Evolutionary conservation across 2,888 invertebrate species (phyloP).

Genomic region (Cheilosia urbana): DNA sequence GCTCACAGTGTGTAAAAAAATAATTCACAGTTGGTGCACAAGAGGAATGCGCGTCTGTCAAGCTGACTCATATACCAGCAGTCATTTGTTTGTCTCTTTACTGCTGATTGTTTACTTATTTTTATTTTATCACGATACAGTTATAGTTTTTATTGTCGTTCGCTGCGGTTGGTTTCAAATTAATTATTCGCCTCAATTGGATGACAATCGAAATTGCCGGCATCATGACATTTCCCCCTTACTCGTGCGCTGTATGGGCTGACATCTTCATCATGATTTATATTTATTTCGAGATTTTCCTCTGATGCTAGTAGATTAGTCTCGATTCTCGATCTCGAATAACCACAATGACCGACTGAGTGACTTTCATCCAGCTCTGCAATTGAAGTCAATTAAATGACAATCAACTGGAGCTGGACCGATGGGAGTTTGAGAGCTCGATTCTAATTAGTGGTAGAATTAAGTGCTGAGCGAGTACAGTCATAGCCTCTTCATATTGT

Average conservation of each 20-base stretch:
- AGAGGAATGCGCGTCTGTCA: slow-evolving; percentile 16
- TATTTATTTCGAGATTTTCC: slow-evolving; percentile 36
- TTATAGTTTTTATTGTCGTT: background rate
- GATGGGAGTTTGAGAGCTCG: background rate
- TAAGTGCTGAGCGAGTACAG: background rate
- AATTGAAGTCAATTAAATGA: slow-evolving; percentile 72
- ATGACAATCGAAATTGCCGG: slow-evolving; percentile 39
- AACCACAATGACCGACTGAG: slow-evolving; percentile 33
- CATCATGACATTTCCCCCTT: slow-evolving; percentile 35
- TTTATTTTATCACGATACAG: slow-evolving; percentile 24
- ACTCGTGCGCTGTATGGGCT: slow-evolving; percentile 18
- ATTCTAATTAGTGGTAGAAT: background rate
- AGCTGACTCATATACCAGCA: slow-evolving; percentile 35
- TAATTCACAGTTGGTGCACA: slow-evolving; percentile 54
- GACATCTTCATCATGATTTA: slow-evolving; percentile 41
- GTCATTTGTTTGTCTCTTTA: background rate
- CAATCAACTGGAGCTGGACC: slow-evolving; percentile 11
- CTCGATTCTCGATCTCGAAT: slow-evolving; percentile 49
- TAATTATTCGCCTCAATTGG: slow-evolving; percentile 62
- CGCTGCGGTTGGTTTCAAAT: slow-evolving; percentile 40
- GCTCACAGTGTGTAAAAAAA: slow-evolving; percentile 35
- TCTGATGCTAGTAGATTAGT: slow-evolving; percentile 45
- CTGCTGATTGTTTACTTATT: slow-evolving; percentile 11
- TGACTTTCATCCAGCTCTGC: slow-evolving; percentile 46
- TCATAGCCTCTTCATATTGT: background rate